These are phyloP conservation scores for Procambarus clarkii DNA, from an alignment of 1,140 invertebrate genomes.

Conservation along the genomic window DNA sequence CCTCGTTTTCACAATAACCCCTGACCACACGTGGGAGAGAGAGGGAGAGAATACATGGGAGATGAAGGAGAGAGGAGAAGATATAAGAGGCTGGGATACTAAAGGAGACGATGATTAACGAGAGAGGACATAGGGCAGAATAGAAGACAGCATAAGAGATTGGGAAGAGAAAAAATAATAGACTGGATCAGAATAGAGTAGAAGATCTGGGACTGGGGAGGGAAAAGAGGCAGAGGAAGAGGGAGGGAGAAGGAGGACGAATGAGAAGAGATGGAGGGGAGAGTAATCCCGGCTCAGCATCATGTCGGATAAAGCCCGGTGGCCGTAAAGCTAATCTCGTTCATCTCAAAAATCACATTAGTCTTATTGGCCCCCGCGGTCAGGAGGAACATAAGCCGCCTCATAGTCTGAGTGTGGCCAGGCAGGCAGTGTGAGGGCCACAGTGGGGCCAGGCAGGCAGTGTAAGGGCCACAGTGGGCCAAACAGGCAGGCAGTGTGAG, in stretches of 20 bases:
- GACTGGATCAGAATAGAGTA: not conserved
- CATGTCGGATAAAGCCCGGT: not conserved
- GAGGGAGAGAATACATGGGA: too few species aligned
- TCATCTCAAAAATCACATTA: slow-evolving; percentile 7
- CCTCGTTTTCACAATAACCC: too few species aligned
- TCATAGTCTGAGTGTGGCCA: not conserved
- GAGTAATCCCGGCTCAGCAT: not conserved
- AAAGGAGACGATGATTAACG: too few species aligned
- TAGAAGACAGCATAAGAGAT: not conserved
- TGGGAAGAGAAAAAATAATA: not conserved
- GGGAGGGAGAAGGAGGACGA: not conserved
- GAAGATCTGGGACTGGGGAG: not conserved
- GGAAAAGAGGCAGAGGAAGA: not conserved
- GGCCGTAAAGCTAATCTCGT: not conserved
- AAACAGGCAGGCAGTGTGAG: too few species aligned
- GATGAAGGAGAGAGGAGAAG: too few species aligned
- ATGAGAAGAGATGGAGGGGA: not conserved
- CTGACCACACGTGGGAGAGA: too few species aligned
- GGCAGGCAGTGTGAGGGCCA: not conserved
- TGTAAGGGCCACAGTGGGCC: too few species aligned
- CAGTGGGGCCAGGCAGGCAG: too few species aligned
- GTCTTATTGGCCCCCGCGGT: not conserved
- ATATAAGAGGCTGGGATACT: too few species aligned
- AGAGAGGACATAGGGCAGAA: too few species aligned
- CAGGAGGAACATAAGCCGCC: not conserved